Base-by-base conservation (phyloP, 2,888 invertebrate genomes). In the Drosophila histrio region DNA sequence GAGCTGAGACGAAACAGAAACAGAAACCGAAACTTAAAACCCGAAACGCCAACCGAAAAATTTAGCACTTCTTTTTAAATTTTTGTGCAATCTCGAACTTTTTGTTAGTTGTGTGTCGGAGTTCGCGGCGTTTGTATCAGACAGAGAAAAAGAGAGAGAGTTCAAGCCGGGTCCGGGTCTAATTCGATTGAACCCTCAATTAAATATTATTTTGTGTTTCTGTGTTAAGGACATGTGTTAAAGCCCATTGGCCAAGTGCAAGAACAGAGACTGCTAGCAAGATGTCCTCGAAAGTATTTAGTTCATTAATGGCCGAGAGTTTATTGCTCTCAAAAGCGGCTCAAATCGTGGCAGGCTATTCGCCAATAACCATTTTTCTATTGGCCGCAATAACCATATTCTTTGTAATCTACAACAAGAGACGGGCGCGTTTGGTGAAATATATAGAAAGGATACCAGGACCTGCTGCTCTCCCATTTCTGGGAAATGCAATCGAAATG, bases 401-500 rank as follows among this genome's bases (percentile, higher is more conserved):
- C 65, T 60, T 91, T 44, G 80, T 91, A 62, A 72, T 91, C 47
- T 91, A 91, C 47, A 91, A 91, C 58, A 87, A 86, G 50, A 68
- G 90, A 41, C 88, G 92, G 41, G 88, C 91, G 30, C 89, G 92
- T 53, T 82, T 92, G 75, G 92, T 93, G 38, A 91, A 91, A 68
- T 89, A 93, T 54, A 92, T 94, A 57, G 92, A 93, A 39, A 92
- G 92, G 82, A 93, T 95, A 56, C 94, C 94, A 7, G 94, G 94
- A 47, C 94, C 94, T 9, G 91, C 92, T 1, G 91, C 93, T 3
- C 83, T 94, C 52, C 94, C 94, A 0, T 79, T 95, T 13, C 85
- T 95, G 57, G 95, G 95, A 36, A 92, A 95, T 89, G 92, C 93
- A 21, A 92, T 94, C 50, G 93, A 94, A 85, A 91, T 94, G 72